Base-by-base conservation (phyloP, 35 echinoderm and acorn worm species). In the Apostichopus californicus region DNA sequence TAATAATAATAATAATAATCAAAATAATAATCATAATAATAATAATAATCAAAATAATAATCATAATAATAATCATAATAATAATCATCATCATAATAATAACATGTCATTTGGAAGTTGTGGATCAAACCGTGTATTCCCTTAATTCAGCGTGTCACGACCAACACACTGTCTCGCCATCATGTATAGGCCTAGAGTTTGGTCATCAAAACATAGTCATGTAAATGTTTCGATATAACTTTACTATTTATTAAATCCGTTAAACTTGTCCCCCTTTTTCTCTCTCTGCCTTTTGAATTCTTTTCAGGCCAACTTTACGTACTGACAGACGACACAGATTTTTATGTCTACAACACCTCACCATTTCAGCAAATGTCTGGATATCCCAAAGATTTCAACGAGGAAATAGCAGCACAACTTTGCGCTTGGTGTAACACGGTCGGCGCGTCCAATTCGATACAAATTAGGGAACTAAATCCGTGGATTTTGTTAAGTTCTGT, bases 351-450 rank as follows among this genome's bases (percentile, higher is more conserved):
- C 46, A 13, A 54, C 18, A 17, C 52, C 0, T 28, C 24, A 9
- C 79, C 79, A 9, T 82, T 82, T 46, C 52, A 82, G 24, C 79
- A 15, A 54, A 26, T 55, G 79, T 54, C 54, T 28, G 79, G 79
- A 13, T 55, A 82, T 54, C 79, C 79, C 14, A 82, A 54, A 82
- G 15, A 82, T 54, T 82, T 82, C 55, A 82, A 82, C 79, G 46
- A 52, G 5, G 79, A 82, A 12, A 18, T 52, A 82, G 79, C 79
- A 17, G 17, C 17, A 54, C 5, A 82, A 15, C 8, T 82, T 8
- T 82, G 79, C 11, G 79, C 17, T 14, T 82, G 79, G 79, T 82
- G 79, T 26, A 28, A 82, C 8, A 56, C 52, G 52, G 5, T 52
- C 55, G 26, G 26, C 61, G 61, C 14, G 61, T 65, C 8, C 63